These are phyloP conservation scores for Molossus molossus DNA, from an alignment of 2,797 vertebrate species.

Conservation along the genomic window DNA sequence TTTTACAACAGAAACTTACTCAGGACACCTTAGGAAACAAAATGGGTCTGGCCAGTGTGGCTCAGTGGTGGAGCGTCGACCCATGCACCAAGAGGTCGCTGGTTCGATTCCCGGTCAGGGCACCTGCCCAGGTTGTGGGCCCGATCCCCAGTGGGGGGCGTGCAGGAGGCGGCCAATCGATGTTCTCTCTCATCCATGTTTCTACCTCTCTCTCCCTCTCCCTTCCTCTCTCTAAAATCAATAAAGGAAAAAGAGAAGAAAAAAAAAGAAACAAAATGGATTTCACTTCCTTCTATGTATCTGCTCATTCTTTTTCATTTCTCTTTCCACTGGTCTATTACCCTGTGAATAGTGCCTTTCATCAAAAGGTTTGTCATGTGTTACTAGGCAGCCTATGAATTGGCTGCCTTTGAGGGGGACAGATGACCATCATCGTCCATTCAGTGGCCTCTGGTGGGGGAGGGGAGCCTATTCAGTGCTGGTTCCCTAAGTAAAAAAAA, in stretches of 20 bases:
- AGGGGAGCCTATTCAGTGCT: neutral
- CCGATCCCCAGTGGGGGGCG: no score
- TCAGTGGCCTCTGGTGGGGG: neutral
- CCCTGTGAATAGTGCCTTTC: neutral
- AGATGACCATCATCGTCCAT: neutral
- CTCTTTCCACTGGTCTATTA: neutral
- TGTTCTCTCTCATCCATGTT: no score
- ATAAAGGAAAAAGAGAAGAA: no score
- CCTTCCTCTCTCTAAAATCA: no score
- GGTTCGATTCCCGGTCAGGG: no score
- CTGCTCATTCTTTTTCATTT: conserved; percentile 28
- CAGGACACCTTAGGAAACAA: conserved; percentile 35
- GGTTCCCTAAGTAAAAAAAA: conserved; percentile 37
- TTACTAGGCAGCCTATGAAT: conserved; percentile 19
- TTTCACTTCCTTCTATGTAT: conserved; percentile 41
- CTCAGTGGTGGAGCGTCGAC: no score
- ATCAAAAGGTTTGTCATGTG: neutral
- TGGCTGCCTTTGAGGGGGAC: neutral
- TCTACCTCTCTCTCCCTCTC: no score
- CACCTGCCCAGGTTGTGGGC: no score
- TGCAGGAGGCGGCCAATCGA: no score
- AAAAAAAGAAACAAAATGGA: conserved; percentile 32
- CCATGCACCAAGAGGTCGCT: no score
- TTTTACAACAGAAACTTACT: conserved; percentile 46
- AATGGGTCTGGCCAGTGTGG: neutral